Evolutionary conservation across 2,113 vertebrate species (phyloP).

Genomic region (Festucalex cinctus): DNA sequence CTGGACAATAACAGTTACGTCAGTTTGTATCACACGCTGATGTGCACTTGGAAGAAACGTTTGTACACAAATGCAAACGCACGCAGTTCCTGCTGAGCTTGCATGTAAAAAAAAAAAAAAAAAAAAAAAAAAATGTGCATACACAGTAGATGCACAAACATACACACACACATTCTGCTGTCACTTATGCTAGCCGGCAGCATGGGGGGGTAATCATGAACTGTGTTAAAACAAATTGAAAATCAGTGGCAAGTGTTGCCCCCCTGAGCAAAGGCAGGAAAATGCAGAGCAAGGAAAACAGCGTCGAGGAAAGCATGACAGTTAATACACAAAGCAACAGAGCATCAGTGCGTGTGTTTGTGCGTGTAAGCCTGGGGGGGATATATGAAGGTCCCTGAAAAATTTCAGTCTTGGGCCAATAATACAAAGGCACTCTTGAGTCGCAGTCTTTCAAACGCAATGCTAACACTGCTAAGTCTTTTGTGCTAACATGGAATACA

Average conservation of each 20-base stretch:
- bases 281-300: slow-evolving; percentile 47
- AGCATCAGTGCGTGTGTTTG: slow-evolving; percentile 20
- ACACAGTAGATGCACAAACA: slow-evolving; percentile 11
- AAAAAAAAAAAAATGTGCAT: too few relatives aligned
- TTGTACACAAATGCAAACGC: slow-evolving; percentile 5
- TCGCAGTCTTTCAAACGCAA: slow-evolving; percentile 14
- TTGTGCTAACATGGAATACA: background rate
- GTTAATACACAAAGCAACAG: slow-evolving; percentile 38
- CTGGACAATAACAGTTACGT: slow-evolving; percentile 43
- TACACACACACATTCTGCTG: slow-evolving; percentile 30
- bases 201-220: slow-evolving; percentile 52
- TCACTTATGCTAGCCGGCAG: slow-evolving; percentile 36
- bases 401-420: slow-evolving; percentile 50
- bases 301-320: slow-evolving; percentile 41
- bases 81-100: slow-evolving; percentile 3
- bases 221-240: slow-evolving; percentile 69
- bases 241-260: slow-evolving; percentile 61
- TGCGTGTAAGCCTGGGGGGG: slow-evolving; percentile 34
- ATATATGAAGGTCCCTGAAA: slow-evolving; percentile 42
- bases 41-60: slow-evolving; percentile 29
- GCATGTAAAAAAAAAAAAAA: too few relatives aligned
- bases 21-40: slow-evolving; percentile 26
- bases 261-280: slow-evolving; percentile 47
- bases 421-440: slow-evolving; percentile 23
- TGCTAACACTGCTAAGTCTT: slow-evolving; percentile 4